Base-by-base conservation (phyloP, 2,888 invertebrate species). In the Caenorhabditis afra region DNA sequence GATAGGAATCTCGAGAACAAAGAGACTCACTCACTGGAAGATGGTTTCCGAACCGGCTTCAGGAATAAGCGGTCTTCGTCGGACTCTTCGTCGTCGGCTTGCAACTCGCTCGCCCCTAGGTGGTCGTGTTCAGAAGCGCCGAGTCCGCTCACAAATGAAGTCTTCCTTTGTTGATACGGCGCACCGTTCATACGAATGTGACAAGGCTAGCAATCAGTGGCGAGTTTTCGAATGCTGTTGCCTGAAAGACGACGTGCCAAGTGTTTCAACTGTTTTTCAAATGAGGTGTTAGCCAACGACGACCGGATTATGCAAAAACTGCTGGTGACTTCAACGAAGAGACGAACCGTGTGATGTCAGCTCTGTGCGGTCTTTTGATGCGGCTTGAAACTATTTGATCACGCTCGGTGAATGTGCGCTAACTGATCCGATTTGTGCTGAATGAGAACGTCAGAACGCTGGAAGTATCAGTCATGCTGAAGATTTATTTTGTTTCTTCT, bases 231-330 rank as follows among this genome's bases (percentile, higher is more conserved):
- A 52, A 64, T 47, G 41, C 49, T 50, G 57, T 52, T 62, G 49
- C 23, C 37, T 49, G 49, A 55, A 44, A 57, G 45, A 39, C 41
- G 62, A 49, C 53, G 53, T 45, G 61, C 45, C 53, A 71, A 71
- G 57, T 65, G 73, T 73, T 73, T 57, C 64, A 64, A 64, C 73
- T 64, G 73, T 73, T 73, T 73, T 73, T 64, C 50, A 57, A 71
- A 58, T 73, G 64, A 64, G 64, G 57, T 73, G 64, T 49, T 64
- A 73, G 58, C 64, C 37, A n/a, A n/a, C n/a, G n/a, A 50, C 47
- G 71, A 41, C 29, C 64, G 57, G 64, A 64, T 73, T 73, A 73
- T 73, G 73, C 50, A 58, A 73, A 73, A 8, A 16, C 37, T 41
- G n/a, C 18, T 53, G 45, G 58, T 35, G 64, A 50, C 57, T 64